Evolutionary conservation across 2,797 vertebrate species (phyloP).

Genomic region (Pseudomugil tenellus): DNA sequence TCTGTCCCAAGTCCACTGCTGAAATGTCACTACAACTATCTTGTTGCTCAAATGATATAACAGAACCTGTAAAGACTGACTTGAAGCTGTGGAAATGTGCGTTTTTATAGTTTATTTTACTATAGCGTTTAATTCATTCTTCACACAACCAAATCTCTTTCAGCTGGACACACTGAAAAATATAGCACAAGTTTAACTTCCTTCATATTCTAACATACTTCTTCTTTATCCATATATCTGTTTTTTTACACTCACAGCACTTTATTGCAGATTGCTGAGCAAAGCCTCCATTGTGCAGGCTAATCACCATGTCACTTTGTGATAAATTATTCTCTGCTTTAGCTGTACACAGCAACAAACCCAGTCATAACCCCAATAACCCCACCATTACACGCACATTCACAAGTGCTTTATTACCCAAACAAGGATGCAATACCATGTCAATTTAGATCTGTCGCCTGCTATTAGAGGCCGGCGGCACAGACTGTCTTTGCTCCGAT

Average conservation of each 20-base stretch:
- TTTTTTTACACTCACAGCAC: conserved; percentile 23
- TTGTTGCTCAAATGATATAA: conserved; percentile 12
- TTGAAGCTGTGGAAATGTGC: conserved; percentile 9
- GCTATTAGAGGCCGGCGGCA: conserved; percentile 36
- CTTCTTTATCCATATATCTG: conserved; percentile 15
- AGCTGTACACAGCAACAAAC: conserved; percentile 13
- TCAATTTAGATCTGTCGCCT: conserved; percentile 52
- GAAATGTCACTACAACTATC: conserved; percentile 4
- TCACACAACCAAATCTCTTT: background rate
- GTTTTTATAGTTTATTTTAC: background rate
- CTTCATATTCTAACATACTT: background rate
- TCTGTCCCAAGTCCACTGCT: conserved; percentile 10
- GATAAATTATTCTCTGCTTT: conserved; percentile 69
- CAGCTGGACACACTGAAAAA: background rate
- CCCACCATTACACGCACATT: conserved; percentile 20
- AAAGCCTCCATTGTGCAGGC: conserved; percentile 50
- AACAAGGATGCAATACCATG: conserved; percentile 38
- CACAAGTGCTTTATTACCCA: conserved; percentile 11
- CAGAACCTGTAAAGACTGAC: background rate
- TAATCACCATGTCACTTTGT: conserved; percentile 71
- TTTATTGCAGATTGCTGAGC: conserved; percentile 57
- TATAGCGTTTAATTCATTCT: background rate
- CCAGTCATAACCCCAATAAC: conserved; percentile 6
- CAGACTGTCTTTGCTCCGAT: conserved; percentile 31
- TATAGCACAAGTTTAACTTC: background rate